phyloP scores from a whole-genome alignment of 2,888 invertebrate species.

The Hyposoter dolosus region DNA sequence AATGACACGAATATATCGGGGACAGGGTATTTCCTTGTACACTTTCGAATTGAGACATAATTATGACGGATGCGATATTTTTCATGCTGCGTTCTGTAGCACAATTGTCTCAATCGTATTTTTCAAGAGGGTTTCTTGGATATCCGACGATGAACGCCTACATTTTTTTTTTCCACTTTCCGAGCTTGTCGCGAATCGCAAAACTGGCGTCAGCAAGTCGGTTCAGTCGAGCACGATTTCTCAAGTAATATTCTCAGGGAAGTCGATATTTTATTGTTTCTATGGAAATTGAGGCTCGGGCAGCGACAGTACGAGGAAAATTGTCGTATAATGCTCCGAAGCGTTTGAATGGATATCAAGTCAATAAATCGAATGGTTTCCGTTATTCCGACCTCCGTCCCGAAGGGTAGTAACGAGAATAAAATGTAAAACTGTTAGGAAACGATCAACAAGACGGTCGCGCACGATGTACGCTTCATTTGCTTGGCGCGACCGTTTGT shows the following conservation, averaged over 20 bases:
- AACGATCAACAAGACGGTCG: background rate
- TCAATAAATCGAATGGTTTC: background rate
- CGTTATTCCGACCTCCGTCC: background rate
- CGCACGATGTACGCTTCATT: background rate
- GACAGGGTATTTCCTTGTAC: background rate
- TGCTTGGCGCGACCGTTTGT: background rate
- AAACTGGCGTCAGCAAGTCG: background rate
- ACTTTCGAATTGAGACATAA: slow-evolving; percentile 1
- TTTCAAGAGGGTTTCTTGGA: background rate
- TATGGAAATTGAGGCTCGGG: background rate
- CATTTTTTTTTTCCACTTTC: background rate
- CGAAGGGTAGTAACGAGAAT: slow-evolving; percentile 7
- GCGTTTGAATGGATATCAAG: background rate
- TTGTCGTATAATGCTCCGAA: background rate
- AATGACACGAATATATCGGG: slow-evolving; percentile 3
- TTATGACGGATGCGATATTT: slow-evolving; percentile 15
- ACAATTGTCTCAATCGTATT: background rate
- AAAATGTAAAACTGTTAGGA: background rate
- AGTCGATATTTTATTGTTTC: background rate
- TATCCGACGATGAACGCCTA: background rate
- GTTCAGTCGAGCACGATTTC: background rate
- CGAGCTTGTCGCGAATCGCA: background rate
- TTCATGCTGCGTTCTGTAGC: background rate
- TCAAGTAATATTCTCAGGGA: background rate
- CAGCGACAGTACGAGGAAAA: background rate